A percentile compares a stretch with the other conserved stretches of the same genome.
Evolutionary conservation across 1,140 invertebrate species (phyloP).

Genomic region (Drosophila azteca): DNA sequence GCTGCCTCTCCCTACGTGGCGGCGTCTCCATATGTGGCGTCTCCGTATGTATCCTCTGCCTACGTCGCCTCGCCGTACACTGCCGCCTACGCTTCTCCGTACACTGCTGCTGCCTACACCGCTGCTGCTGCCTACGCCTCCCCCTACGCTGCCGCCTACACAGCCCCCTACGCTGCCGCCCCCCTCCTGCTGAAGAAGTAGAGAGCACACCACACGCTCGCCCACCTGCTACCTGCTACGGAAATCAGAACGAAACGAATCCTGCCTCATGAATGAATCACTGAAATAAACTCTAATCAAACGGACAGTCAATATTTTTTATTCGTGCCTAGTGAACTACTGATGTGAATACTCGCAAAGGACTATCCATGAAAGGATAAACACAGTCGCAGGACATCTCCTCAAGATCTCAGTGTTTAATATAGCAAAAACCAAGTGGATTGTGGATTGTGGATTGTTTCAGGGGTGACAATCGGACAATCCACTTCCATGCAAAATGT

Average conservation of each 20-base stretch:
- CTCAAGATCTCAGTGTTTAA: no score
- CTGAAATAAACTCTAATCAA: constrained; percentile 39
- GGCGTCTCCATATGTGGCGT: constrained; percentile 59
- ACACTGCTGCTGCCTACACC: constrained; percentile 41
- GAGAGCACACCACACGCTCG: background rate
- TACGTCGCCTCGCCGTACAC: constrained; percentile 68
- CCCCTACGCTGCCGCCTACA: constrained; percentile 57
- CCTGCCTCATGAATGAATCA: constrained; percentile 18
- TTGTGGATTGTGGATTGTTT: no score
- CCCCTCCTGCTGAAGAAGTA: constrained; percentile 71
- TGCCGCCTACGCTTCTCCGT: constrained; percentile 64
- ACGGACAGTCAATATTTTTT: constrained; percentile 32
- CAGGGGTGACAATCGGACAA: background rate
- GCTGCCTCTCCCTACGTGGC: constrained; percentile 62
- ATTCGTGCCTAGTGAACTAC: background rate
- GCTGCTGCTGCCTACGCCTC: constrained; percentile 42
- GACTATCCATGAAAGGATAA: no score
- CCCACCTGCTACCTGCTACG: no score
- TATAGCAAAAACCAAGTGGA: no score
- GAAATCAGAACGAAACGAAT: constrained; percentile 13
- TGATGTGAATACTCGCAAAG: no score
- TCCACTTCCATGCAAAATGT: background rate
- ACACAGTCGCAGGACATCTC: no score
- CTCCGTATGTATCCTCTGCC: constrained; percentile 65
- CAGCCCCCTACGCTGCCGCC: constrained; percentile 44